A percentile compares a stretch with the other conserved stretches of the same genome.
Conservation (phyloP, 2,113 vertebrate genomes). For the Plotosus lineatus region DNA sequence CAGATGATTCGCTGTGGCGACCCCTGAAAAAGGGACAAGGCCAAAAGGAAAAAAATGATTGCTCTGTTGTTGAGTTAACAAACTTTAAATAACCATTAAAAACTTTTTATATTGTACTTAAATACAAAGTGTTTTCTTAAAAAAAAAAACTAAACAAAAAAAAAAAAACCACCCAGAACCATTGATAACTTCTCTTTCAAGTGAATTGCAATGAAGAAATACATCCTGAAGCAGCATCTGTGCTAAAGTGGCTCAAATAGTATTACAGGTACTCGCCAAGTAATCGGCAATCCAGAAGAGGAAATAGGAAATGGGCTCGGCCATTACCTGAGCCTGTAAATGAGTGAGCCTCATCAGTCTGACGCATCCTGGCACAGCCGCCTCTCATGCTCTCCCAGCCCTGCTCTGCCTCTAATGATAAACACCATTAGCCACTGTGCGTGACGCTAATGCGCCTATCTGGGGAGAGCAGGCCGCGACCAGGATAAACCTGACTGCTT, state of each 20-base stretch:
- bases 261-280: slow-evolving; percentile 63
- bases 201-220: slow-evolving; percentile 31
- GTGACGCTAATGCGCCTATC: slow-evolving; percentile 57
- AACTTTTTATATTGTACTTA: no score
- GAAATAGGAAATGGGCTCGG: slow-evolving; percentile 47
- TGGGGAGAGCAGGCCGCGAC: slow-evolving; percentile 54
- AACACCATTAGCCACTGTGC: slow-evolving; percentile 61
- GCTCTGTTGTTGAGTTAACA: background rate
- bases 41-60: no score
- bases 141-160: no score
- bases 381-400: slow-evolving; percentile 37
- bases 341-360: slow-evolving; percentile 56
- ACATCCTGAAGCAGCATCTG: slow-evolving; percentile 44
- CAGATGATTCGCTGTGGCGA: no score
- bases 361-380: slow-evolving; percentile 40
- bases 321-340: slow-evolving; percentile 54
- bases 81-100: background rate
- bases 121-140: no score
- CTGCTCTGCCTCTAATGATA: slow-evolving; percentile 59
- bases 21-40: no score
- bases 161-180: background rate
- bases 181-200: background rate
- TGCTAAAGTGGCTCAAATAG: slow-evolving; percentile 47
- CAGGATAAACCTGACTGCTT: slow-evolving; percentile 57
- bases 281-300: slow-evolving; percentile 53